A percentile compares a stretch with the other conserved stretches of the same genome.
phyloP scores from a whole-genome alignment of 2,888 invertebrate species.

The Noctuana brunneofusca region DNA sequence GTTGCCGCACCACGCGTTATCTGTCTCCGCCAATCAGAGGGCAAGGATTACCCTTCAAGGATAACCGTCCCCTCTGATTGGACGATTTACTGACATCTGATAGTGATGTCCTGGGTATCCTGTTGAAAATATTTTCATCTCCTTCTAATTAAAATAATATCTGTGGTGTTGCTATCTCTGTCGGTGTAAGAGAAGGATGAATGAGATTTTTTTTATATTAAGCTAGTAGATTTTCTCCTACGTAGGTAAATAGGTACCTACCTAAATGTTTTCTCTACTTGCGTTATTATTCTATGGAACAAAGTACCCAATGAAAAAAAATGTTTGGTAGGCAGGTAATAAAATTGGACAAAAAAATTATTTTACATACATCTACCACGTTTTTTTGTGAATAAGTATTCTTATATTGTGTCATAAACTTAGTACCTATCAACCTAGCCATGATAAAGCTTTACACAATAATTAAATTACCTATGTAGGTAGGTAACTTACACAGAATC shows the following conservation, averaged over 20 bases:
- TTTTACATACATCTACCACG: too few species aligned
- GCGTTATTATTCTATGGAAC: too few species aligned
- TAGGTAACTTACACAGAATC: too few species aligned
- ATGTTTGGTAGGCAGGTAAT: too few species aligned
- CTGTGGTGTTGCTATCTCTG: constrained; percentile 38
- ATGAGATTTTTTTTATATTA: constrained; percentile 14
- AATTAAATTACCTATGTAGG: too few species aligned
- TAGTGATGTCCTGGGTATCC: constrained; percentile 65
- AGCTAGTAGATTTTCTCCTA: constrained; percentile 15
- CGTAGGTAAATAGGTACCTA: neutral
- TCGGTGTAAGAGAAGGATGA: constrained; percentile 29
- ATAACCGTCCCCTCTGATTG: constrained; percentile 64
- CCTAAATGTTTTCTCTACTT: too few species aligned
- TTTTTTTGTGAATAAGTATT: too few species aligned
- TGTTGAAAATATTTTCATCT: constrained; percentile 53
- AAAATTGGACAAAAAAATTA: too few species aligned
- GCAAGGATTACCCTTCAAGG: constrained; percentile 73
- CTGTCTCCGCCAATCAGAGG: constrained; percentile 67
- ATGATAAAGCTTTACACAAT: too few species aligned
- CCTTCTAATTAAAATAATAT: constrained; percentile 47
- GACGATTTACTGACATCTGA: constrained; percentile 53
- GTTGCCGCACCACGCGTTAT: constrained; percentile 68
- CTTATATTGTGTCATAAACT: too few species aligned
- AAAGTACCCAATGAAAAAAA: too few species aligned
- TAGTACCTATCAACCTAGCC: too few species aligned